phyloP scores from a whole-genome alignment of 2,888 invertebrate genomes.

The Oscheius myriophilus region DNA sequence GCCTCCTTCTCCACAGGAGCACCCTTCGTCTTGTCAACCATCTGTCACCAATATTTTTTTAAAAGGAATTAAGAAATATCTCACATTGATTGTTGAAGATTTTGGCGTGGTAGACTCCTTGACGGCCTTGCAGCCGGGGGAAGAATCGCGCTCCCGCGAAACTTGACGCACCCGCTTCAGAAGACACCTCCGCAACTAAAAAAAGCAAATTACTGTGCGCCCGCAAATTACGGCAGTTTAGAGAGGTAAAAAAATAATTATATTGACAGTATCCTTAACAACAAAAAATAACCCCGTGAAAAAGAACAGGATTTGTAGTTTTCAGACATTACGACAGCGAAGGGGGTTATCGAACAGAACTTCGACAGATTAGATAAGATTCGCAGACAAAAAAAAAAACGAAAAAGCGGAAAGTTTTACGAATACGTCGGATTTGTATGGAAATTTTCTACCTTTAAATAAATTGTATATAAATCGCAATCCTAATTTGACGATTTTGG shows the following conservation, averaged over 20 bases:
- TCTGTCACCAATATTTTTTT: background rate
- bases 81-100: background rate
- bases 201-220: too few relatives aligned
- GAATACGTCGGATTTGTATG: too few relatives aligned
- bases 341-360: background rate
- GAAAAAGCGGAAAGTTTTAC: background rate
- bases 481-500: too few relatives aligned
- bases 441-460: too few relatives aligned
- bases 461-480: too few relatives aligned
- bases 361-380: too few relatives aligned
- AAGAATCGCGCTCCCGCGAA: slow-evolving; percentile 3
- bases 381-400: too few relatives aligned
- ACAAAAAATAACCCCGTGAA: background rate
- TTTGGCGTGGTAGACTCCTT: slow-evolving; percentile 11
- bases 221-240: too few relatives aligned
- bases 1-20: slow-evolving; percentile 30
- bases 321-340: background rate
- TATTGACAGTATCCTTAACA: background rate
- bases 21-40: slow-evolving; percentile 26
- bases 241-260: background rate
- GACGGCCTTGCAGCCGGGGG: slow-evolving; percentile 11
- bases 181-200: slow-evolving; percentile 18
- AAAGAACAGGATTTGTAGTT: background rate
- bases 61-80: background rate
- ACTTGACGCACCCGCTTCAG: slow-evolving; percentile 20